Evolutionary conservation across 2,113 vertebrate species (phyloP), one percentile per base, ranked within the genome.

Genomic region (Brachyistius frenatus): DNA sequence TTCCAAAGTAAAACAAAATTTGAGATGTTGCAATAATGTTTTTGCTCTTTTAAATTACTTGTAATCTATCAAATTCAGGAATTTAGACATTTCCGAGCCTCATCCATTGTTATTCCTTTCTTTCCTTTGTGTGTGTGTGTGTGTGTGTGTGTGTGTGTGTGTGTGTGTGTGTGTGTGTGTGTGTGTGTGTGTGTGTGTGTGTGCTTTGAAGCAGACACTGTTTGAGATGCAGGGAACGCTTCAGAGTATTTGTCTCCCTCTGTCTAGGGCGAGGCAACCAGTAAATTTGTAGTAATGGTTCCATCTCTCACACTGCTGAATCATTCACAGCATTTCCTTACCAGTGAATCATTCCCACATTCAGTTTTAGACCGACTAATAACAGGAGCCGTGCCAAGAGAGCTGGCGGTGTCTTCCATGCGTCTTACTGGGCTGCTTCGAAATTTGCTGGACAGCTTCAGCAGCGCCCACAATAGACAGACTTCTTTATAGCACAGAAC

Each of bases 391-490:
- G 44, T 52, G 66, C 81, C 78, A 81, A 61, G 54, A 65, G 68
- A 78, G 72, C 31, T 75, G 73, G 81, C 80, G 60, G 63, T 44
- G 30, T 80, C 23, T 31, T 77, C 61, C 1, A 1, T 58, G 73
- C 53, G 11, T 90, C 46, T 81, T 47, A 47, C 53, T 53, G 30
- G 60, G 54, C 50, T 37, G 66, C 77, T 73, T 69, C 35, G 32
- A 76, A 63, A 72, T 69, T 57, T 41, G 32, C 66, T 41, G 55
- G 80, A 74, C 66, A 69, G 55, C 83, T 87, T 75, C 50, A 83
- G 47, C 36, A 46, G 49, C 14, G 15, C 37, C 33, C 63, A 78
- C 56, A 66, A 62, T 36, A 57, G 53, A 62, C 50, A 61, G 41
- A 64, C 57, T 84, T 71, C 41, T 73, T 70, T 60, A 31, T 13